Evolutionary conservation across 2,113 vertebrate genomes (phyloP), one percentile per base, ranked within the genome.

Genomic region (Hippocampus barbouri): DNA sequence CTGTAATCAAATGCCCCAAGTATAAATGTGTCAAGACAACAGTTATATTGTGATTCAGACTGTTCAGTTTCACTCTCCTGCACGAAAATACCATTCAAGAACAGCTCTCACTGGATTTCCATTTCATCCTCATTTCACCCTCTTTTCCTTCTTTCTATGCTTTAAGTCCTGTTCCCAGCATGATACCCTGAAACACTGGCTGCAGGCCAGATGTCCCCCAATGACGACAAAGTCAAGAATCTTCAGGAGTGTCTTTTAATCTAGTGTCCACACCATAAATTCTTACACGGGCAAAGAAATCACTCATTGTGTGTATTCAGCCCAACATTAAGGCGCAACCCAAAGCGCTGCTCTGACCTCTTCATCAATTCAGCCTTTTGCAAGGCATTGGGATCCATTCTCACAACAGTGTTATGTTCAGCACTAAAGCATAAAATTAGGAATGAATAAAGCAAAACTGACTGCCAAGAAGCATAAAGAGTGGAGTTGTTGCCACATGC

Each of bases 241-340:
- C 73, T 83, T 71, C 57, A 8, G 62, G 45, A 63, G 83, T 83
- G 84, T 89, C 81, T 84, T 85, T 81, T 78, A 75, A 79, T 86
- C 76, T 72, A 56, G 84, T 81, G 68, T 47, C 62, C 4, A 30
- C 81, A 66, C 72, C 77, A 60, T 61, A 70, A 76, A 74, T 69
- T 75, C 74, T 76, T 27, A 0, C 49, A 5, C 63, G 57, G 72
- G 70, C 54, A 38, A 73, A 72, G 69, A 79, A 82, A 86, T 79
- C 56, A 41, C 61, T 83, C 68, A 72, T 81, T 83, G 82, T 83
- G 45, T 34, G 72, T 81, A 72, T 84, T 82, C 56, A 67, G 78
- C 73, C 57, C 68, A 66, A 61, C 23, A 23, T 27, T 77, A 15
- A 63, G 30, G 62, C n/a, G 70, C n/a, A 65, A 66, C 75, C 70